Evolutionary conservation across 2,888 invertebrate species (phyloP).

Genomic region (Eilema sororculum): DNA sequence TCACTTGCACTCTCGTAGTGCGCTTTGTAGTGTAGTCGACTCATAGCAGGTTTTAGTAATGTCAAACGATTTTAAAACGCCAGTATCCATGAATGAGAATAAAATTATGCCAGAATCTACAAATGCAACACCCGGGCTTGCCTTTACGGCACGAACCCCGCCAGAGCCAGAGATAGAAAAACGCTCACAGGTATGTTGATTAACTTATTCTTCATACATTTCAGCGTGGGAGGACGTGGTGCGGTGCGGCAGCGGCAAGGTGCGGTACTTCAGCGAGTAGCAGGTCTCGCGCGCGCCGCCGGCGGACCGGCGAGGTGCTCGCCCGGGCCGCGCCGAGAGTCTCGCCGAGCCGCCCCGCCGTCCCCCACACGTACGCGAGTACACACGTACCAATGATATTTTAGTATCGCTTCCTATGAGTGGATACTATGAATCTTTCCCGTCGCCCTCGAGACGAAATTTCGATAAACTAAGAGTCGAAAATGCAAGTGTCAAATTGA

Average conservation of each 20-base stretch:
- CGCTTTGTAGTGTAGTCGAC: no score
- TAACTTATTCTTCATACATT: conserved; percentile 27
- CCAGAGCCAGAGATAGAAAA: no score
- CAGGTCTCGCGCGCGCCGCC: background rate
- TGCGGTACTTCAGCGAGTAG: conserved; percentile 82
- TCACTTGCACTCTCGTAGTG: no score
- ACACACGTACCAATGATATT: conserved; percentile 19
- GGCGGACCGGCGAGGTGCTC: background rate
- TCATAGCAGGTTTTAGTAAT: no score
- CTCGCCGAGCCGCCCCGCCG: background rate
- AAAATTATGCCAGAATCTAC: no score
- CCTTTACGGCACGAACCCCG: no score
- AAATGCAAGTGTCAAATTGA: conserved; percentile 23
- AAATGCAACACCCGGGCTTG: no score
- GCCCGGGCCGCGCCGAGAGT: background rate
- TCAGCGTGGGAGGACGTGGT: conserved; percentile 92
- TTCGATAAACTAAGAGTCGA: conserved; percentile 34
- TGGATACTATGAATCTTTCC: conserved; percentile 12
- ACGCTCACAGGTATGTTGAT: no score
- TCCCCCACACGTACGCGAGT: conserved; percentile 21
- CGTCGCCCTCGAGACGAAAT: conserved; percentile 34
- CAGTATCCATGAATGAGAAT: no score
- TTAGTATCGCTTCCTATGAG: conserved; percentile 27
- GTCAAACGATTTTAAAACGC: no score
- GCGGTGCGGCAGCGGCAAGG: conserved; percentile 81